A percentile compares a stretch with the other conserved stretches of the same genome.
Evolutionary conservation across 2,113 vertebrate genomes (phyloP).

Genomic region (Bucco capensis): DNA sequence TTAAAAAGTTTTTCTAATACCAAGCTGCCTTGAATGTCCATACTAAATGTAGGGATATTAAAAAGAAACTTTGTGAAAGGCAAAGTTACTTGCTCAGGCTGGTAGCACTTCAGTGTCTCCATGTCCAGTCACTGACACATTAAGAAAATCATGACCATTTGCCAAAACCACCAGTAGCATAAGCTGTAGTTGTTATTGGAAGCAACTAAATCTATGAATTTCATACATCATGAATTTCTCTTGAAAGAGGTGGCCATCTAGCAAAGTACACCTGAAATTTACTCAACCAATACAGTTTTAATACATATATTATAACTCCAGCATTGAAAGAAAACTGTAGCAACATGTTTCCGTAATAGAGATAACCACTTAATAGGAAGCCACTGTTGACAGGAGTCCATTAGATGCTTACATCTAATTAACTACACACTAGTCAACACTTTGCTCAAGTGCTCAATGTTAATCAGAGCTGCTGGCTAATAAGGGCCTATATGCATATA

Average conservation of each 20-base stretch:
- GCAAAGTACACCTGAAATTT: not conserved
- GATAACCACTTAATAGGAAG: slow-evolving; percentile 31
- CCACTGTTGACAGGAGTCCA: slow-evolving; percentile 4
- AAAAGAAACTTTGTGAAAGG: not conserved
- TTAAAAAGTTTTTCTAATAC: not conserved
- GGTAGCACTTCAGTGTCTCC: not conserved
- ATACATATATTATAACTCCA: not conserved
- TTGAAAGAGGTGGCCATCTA: not conserved
- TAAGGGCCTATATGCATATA: not conserved
- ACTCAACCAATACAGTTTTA: not conserved
- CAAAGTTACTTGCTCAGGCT: not conserved
- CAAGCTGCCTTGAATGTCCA: not conserved
- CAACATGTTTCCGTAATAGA: not conserved
- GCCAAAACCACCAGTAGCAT: not conserved
- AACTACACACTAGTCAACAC: slow-evolving; percentile 54
- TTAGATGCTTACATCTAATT: slow-evolving; percentile 57
- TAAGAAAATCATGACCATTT: not conserved
- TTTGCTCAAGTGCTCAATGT: not conserved
- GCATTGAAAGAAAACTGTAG: not conserved
- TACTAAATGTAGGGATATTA: not conserved
- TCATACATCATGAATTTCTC: not conserved
- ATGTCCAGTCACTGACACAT: not conserved
- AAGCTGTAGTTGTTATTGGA: not conserved
- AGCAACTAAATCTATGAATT: not conserved
- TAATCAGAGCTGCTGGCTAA: slow-evolving; percentile 8